Evolutionary conservation across 2,888 invertebrate genomes (phyloP).

Genomic region (Calliopum simillimum): DNA sequence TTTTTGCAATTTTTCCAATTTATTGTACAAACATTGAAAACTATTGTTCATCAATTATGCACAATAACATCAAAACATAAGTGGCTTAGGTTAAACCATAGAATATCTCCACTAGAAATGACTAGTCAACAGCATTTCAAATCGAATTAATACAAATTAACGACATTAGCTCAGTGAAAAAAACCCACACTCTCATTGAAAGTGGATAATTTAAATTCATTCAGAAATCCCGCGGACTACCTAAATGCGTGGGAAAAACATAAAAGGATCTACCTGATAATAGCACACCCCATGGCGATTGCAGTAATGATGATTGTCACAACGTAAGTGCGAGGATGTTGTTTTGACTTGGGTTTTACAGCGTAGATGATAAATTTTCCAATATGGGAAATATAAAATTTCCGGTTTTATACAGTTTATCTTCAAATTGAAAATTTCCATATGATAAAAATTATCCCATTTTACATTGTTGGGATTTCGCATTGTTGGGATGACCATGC

Average conservation of each 20-base stretch:
- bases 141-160: too few species aligned
- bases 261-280: not conserved
- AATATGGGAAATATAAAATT: constrained; percentile 36
- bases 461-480: constrained; percentile 6
- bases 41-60: not conserved
- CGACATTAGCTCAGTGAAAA: not conserved
- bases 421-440: constrained; percentile 24
- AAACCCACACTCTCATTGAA: constrained; percentile 30
- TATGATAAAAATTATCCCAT: constrained; percentile 7
- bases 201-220: not conserved
- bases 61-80: constrained; percentile 27
- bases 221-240: constrained; percentile 23
- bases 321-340: not conserved
- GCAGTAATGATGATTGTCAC: not conserved
- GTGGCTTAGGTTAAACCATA: constrained; percentile 9
- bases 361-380: constrained; percentile 22
- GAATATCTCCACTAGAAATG: not conserved
- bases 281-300: not conserved
- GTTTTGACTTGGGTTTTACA: constrained; percentile 33
- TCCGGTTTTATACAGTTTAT: constrained; percentile 13
- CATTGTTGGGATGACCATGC: not conserved
- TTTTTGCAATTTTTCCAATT: not conserved
- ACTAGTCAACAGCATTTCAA: not conserved
- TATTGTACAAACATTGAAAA: not conserved
- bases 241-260: constrained; percentile 34